Evolutionary conservation across 2,797 vertebrate genomes (phyloP), one percentile per base, ranked within the genome.

Genomic region (Austrolebias charrua): DNA sequence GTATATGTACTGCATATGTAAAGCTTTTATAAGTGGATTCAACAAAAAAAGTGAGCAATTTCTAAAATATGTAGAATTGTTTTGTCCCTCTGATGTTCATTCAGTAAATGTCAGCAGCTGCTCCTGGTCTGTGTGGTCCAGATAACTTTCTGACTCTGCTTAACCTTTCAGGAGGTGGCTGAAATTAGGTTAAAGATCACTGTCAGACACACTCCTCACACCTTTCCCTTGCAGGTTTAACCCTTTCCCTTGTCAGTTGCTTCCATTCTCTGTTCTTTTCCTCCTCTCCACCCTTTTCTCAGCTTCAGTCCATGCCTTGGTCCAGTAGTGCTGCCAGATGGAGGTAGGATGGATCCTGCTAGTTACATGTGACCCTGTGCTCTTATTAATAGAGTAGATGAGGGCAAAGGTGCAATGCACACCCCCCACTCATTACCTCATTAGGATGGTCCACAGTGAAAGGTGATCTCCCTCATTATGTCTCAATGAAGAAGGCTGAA

Each of bases 301-400:
- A 89, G 84, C 86, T 87, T 88, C 85, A 57, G 63, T 87, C 82
- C 80, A 76, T 78, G 69, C 81, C 82, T 81, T 64, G 76, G 87
- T 90, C 86, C 89, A 91, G 92, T 92, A 93, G 82, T 73, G 80
- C 71, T 63, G 85, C 79, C 83, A 87, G 83, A 84, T 84, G 80
- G 86, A 72, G 44, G 80, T 81, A 79, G 86, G 84, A 54, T 79
- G 76, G 72, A 69, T 78, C 73, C 80, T 83, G 78, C 81, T 75
- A 75, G 71, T 84, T 60, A 84, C 65, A 76, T 80, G 76, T 87
- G 88, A 91, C 90, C 85, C 89, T 86, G 19, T 58, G 49, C 86
- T 91, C 81, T 91, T 91, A 92, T 93, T 93, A 92, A 92, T 92
- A 88, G 88, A 91, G 86, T 91, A 89, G 89, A 90, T 89, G 87